Base-by-base conservation (phyloP, 2,113 vertebrate species). In the Acanthisitta chloris region DNA sequence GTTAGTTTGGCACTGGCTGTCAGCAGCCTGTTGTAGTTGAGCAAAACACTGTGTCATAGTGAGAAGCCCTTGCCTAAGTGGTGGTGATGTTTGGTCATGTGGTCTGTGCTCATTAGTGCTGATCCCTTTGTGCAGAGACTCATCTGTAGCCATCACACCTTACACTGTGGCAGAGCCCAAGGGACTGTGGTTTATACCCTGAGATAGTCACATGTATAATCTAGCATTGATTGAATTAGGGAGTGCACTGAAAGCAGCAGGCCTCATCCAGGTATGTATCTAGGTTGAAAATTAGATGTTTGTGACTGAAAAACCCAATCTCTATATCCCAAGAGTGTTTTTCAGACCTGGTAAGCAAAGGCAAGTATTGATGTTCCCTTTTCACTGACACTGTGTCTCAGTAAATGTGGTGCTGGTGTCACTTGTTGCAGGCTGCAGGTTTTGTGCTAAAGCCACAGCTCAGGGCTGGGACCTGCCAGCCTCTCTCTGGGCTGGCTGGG, bases 161-260 rank as follows among this genome's bases (percentile, higher is more conserved):
- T 28, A n/a, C 25, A 4, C 18, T n/a, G 24, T 40, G 45, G 25
- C 40, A 77, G 43, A 93, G 20, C 33, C 52, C 64, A 43, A 25
- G 24, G 3, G 1, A 17, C 28, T 58, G 23, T 4, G 34, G 34
- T 61, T 67, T 12, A 21, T 86, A 48, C 21, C 21, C 31, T 34
- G 61, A 61, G 24, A 46, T 4, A 59, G 12, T 28, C 21, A 20
- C 0, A 0, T 13, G 12, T 34, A 3, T 42, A 25, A 36, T 45
- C 18, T 24, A 36, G 9, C 0, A 0, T 1, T 71, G 24, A 17
- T 17, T 36, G 36, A 48, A 24, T 14, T 17, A 7, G 12, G 21
- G 36, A 74, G 14, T 13, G 10, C 42, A 29, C 8, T 48, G 70
- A 52, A 82, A 82, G 25, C 66, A 66, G 42, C 11, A 66, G 23